Evolutionary conservation across 2,113 vertebrate species (phyloP).

Genomic region (Willisornis vidua): DNA sequence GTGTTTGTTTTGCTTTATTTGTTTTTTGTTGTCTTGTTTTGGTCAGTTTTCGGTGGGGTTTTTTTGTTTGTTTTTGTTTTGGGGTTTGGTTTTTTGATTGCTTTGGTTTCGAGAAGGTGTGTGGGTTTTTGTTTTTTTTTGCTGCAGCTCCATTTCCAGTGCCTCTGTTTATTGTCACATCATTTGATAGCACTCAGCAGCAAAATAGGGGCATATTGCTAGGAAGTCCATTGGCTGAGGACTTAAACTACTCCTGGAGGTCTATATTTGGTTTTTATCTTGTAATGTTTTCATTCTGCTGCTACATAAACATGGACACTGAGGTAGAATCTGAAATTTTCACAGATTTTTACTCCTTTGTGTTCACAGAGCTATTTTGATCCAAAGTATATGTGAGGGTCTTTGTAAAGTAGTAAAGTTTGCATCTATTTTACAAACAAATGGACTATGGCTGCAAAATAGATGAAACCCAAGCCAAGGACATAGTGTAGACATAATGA

Average conservation of each 20-base stretch:
- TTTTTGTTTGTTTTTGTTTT: background rate
- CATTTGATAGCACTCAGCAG: slow-evolving; percentile 22
- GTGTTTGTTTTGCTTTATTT: background rate
- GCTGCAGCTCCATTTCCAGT: background rate
- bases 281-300: background rate
- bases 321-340: slow-evolving; percentile 5
- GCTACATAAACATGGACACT: slow-evolving; percentile 27
- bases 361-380: background rate
- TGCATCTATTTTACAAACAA: background rate
- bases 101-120: too few relatives aligned
- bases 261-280: background rate
- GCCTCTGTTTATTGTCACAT: slow-evolving; percentile 27
- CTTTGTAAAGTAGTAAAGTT: background rate
- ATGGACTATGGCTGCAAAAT: background rate
- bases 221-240: background rate
- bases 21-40: too few relatives aligned
- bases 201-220: slow-evolving; percentile 28
- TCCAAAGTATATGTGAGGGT: background rate
- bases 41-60: background rate
- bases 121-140: background rate
- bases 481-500: background rate
- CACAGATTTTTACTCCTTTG: background rate
- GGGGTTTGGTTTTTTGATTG: background rate
- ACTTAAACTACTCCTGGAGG: slow-evolving; percentile 39
- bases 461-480: background rate